phyloP scores from a whole-genome alignment of 2,113 vertebrate genomes.

The Thryonomys swinderianus region DNA sequence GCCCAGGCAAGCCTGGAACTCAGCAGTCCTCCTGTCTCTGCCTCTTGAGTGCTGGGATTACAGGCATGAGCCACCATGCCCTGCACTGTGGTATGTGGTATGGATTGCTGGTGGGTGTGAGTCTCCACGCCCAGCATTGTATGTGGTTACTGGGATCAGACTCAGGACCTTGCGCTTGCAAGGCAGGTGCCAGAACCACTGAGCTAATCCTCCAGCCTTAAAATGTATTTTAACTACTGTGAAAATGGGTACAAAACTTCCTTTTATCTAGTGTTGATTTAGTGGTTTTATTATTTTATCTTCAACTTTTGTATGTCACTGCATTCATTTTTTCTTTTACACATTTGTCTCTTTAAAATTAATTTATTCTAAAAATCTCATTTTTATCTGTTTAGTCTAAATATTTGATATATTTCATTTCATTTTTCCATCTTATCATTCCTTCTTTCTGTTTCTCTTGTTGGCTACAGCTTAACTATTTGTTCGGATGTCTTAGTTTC shows the following conservation, averaged over 20 bases:
- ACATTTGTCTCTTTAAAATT: background rate
- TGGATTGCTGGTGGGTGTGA: too few species aligned
- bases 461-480: background rate
- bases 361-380: background rate
- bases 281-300: background rate
- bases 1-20: too few species aligned
- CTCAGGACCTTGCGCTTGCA: too few species aligned
- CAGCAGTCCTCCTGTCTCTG: too few species aligned
- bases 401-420: background rate
- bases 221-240: background rate
- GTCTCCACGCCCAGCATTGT: too few species aligned
- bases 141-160: too few species aligned
- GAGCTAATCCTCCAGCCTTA: too few species aligned
- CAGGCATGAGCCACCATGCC: too few species aligned
- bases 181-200: too few species aligned
- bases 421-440: background rate
- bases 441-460: background rate
- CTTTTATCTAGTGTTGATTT: background rate
- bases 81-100: too few species aligned
- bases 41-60: too few species aligned
- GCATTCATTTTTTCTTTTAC: background rate
- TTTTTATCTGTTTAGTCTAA: constrained; percentile 10
- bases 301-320: background rate
- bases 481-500: background rate
- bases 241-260: background rate